phyloP scores from a whole-genome alignment of 1,140 invertebrate species.

The Stegodyphus mimosarum region DNA sequence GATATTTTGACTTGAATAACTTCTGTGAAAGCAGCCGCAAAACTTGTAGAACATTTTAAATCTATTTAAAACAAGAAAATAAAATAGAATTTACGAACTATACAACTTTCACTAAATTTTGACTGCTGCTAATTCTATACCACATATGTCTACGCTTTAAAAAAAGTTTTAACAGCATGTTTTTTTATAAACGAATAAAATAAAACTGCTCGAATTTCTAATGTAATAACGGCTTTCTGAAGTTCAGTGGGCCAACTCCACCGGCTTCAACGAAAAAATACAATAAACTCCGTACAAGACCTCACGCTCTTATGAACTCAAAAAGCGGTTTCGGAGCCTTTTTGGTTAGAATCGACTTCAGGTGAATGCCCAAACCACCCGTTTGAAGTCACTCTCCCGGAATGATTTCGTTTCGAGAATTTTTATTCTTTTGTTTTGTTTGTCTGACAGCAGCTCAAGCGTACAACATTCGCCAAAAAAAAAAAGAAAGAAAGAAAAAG shows the following conservation, averaged over 20 bases:
- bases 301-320: slow-evolving; percentile 9
- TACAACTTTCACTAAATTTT: too few relatives aligned
- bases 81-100: too few relatives aligned
- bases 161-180: not conserved
- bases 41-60: too few relatives aligned
- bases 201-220: not conserved
- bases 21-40: too few relatives aligned
- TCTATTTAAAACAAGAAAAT: too few relatives aligned
- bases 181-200: not conserved
- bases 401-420: slow-evolving; percentile 37
- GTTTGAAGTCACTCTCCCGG: slow-evolving; percentile 25
- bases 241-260: slow-evolving; percentile 38
- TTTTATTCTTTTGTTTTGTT: slow-evolving; percentile 31
- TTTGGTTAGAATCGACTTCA: not conserved
- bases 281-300: not conserved
- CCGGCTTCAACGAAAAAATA: not conserved
- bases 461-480: not conserved
- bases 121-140: not conserved
- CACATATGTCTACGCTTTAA: not conserved
- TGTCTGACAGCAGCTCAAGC: slow-evolving; percentile 11
- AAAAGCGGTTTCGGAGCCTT: slow-evolving; percentile 27
- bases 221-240: slow-evolving; percentile 19
- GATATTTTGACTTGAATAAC: too few relatives aligned
- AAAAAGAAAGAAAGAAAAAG: not conserved
- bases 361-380: slow-evolving; percentile 34